Percentiles rank a stretch among this genome's conserved stretches.
Evolutionary conservation across 2,113 vertebrate species (phyloP).

Genomic region (Oriolus oriolus): DNA sequence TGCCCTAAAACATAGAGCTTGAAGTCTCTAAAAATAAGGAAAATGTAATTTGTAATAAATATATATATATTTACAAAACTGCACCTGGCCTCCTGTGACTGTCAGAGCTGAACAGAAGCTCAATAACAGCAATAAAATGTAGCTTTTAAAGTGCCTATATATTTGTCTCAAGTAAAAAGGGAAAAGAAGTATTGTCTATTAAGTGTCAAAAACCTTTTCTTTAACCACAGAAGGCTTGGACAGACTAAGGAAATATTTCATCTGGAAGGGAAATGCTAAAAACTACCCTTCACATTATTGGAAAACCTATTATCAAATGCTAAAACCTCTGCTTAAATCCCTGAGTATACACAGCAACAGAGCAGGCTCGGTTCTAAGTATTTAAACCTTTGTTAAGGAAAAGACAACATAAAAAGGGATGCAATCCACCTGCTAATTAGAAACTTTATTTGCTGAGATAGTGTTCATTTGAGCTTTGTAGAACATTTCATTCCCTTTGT

Average conservation of each 20-base stretch:
- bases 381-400: slow-evolving; percentile 64
- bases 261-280: slow-evolving; percentile 74
- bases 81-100: slow-evolving; percentile 43
- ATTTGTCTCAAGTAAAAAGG: slow-evolving; percentile 57
- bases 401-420: slow-evolving; percentile 63
- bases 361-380: slow-evolving; percentile 61
- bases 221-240: slow-evolving; percentile 67
- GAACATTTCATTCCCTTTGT: slow-evolving; percentile 40
- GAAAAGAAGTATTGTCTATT: slow-evolving; percentile 68
- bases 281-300: slow-evolving; percentile 71
- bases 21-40: slow-evolving; percentile 32
- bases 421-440: slow-evolving; percentile 71
- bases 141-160: slow-evolving; percentile 57
- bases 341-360: slow-evolving; percentile 58
- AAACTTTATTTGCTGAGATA: slow-evolving; percentile 42
- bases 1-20: not conserved
- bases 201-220: slow-evolving; percentile 74
- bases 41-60: slow-evolving; percentile 50
- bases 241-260: slow-evolving; percentile 74
- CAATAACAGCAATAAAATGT: slow-evolving; percentile 50
- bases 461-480: slow-evolving; percentile 55
- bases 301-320: slow-evolving; percentile 78
- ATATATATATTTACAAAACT: slow-evolving; percentile 59
- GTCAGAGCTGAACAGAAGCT: slow-evolving; percentile 54
- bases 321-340: slow-evolving; percentile 68